phyloP scores from a whole-genome alignment of 2,797 vertebrate species.

The Sparidentex hasta region DNA sequence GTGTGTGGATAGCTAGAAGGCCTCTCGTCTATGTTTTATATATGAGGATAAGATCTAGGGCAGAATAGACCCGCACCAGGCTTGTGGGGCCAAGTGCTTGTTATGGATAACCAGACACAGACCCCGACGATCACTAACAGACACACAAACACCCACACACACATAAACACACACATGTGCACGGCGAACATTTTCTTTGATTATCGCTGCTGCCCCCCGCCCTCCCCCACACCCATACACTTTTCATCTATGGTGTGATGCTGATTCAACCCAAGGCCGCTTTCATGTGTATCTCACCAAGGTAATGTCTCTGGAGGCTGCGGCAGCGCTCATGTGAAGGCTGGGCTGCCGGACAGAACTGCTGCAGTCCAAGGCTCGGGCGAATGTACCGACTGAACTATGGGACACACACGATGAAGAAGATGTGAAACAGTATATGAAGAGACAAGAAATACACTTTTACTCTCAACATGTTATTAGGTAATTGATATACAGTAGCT shows the following conservation, averaged over 20 bases:
- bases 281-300: slow-evolving; percentile 86
- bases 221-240: neutral
- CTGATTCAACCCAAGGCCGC: slow-evolving; percentile 31
- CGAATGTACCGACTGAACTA: slow-evolving; percentile 97
- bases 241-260: slow-evolving; percentile 24
- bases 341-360: slow-evolving; percentile 98
- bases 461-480: no score
- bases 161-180: neutral
- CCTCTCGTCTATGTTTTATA: slow-evolving; percentile 77
- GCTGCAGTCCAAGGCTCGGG: slow-evolving; percentile 96
- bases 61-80: slow-evolving; percentile 56
- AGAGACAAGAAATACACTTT: no score
- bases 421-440: neutral
- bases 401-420: slow-evolving; percentile 7
- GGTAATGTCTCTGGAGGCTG: slow-evolving; percentile 95
- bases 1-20: slow-evolving; percentile 57
- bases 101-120: slow-evolving; percentile 59
- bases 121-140: slow-evolving; percentile 38
- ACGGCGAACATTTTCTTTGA: slow-evolving; percentile 26
- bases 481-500: no score
- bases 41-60: slow-evolving; percentile 74
- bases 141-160: slow-evolving; percentile 20
- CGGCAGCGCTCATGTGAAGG: slow-evolving; percentile 98
- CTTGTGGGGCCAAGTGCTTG: slow-evolving; percentile 58
- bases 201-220: slow-evolving; percentile 15